These are phyloP conservation scores for Colletes latitarsis DNA, from an alignment of 1,140 invertebrate genomes.

Conservation along the genomic window DNA sequence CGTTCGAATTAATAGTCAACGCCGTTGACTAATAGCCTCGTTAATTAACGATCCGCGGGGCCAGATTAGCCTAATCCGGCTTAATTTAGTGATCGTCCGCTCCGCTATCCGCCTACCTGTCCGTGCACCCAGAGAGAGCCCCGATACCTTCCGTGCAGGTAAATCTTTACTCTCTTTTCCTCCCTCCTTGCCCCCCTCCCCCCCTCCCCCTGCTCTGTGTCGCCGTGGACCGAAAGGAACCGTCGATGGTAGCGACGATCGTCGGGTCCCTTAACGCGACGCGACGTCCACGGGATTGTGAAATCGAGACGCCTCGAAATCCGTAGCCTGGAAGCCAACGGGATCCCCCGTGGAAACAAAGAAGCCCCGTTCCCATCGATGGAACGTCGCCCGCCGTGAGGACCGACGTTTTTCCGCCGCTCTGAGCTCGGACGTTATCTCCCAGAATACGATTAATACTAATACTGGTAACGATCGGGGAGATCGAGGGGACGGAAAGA, in stretches of 20 bases:
- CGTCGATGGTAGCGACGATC: constrained; percentile 29
- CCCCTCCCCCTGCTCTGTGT: no score
- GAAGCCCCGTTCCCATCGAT: constrained; percentile 6
- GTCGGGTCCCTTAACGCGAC: constrained; percentile 37
- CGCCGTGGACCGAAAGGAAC: no score
- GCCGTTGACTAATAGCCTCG: constrained; percentile 74
- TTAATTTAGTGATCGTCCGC: constrained; percentile 74
- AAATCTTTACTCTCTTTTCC: constrained; percentile 22
- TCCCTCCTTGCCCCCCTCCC: background rate
- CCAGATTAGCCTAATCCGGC: constrained; percentile 74
- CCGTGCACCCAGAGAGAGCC: constrained; percentile 14
- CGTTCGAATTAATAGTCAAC: constrained; percentile 74
- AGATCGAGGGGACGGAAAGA: background rate
- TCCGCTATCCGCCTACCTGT: constrained; percentile 63
- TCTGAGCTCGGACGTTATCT: constrained; percentile 14
- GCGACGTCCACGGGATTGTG: constrained; percentile 37
- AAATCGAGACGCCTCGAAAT: constrained; percentile 36
- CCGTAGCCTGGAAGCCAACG: constrained; percentile 2
- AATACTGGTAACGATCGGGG: constrained; percentile 25
- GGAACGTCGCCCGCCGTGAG: background rate
- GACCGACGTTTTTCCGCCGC: constrained; percentile 28
- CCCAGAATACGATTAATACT: constrained; percentile 22
- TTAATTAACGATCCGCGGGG: constrained; percentile 75
- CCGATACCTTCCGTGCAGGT: constrained; percentile 52
- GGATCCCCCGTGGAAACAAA: constrained; percentile 24